Conservation (phyloP, 2,888 invertebrate species). For the Pyrochroa serraticornis region DNA sequence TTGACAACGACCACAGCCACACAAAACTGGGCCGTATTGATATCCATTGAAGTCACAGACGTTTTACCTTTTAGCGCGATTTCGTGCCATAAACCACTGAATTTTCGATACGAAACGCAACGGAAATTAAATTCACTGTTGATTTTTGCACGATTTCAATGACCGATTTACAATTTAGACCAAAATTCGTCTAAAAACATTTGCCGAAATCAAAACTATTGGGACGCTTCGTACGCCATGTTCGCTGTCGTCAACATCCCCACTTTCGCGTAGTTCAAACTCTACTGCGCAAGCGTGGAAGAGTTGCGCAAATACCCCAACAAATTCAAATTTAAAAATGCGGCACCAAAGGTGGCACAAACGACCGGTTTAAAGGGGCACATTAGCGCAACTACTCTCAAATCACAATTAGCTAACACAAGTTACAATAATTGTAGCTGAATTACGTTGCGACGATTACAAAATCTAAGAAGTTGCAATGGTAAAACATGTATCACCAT, state of each 20-base stretch:
- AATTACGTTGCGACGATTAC: too few species aligned
- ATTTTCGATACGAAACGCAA: conserved; percentile 16
- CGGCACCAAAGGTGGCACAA: neutral
- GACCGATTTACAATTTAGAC: conserved; percentile 16
- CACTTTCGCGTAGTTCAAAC: neutral
- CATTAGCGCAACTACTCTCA: too few species aligned
- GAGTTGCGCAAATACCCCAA: neutral
- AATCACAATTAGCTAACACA: too few species aligned
- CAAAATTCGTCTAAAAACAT: conserved; percentile 17
- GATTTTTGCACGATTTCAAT: conserved; percentile 14
- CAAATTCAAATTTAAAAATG: conserved; percentile 17
- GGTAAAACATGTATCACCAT: too few species aligned
- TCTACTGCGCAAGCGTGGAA: neutral
- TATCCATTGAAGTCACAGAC: conserved; percentile 50
- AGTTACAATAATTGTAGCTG: too few species aligned
- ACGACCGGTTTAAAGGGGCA: too few species aligned
- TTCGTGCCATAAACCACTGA: conserved; percentile 21
- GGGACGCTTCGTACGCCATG: conserved; percentile 40
- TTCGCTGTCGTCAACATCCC: conserved; percentile 28
- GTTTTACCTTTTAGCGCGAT: conserved; percentile 48
- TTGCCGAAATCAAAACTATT: conserved; percentile 34
- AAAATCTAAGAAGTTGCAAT: too few species aligned
- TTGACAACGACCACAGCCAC: conserved; percentile 46
- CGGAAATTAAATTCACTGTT: conserved; percentile 7
- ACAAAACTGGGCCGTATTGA: conserved; percentile 58